Percentiles rank a stretch among this genome's conserved stretches.
Conservation (phyloP, 2,113 vertebrate species). For the Corapipo altera region DNA sequence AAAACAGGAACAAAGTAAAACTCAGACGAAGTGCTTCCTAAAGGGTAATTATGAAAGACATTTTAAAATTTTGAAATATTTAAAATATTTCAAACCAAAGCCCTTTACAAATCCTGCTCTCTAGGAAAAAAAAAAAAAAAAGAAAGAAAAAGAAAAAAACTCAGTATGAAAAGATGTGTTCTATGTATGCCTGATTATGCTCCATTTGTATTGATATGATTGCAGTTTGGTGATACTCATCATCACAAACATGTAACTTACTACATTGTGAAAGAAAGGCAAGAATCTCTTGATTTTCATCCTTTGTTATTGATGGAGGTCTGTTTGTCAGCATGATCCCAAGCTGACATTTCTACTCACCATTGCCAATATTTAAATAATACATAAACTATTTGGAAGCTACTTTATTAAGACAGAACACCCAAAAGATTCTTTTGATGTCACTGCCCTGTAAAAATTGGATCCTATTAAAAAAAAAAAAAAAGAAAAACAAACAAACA, state of each 20-base stretch:
- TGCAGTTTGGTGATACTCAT: background rate
- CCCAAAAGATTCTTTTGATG: background rate
- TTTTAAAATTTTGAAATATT: background rate
- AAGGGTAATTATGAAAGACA: background rate
- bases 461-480: background rate
- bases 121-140: background rate
- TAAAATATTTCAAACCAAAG: background rate
- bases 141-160: background rate
- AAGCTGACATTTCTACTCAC: background rate
- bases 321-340: background rate
- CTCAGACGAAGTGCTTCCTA: background rate
- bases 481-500: too few species aligned
- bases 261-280: background rate
- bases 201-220: background rate
- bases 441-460: background rate
- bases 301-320: background rate
- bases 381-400: background rate
- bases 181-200: background rate
- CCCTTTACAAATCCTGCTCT: background rate
- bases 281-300: background rate
- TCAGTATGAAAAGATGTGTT: background rate
- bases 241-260: background rate
- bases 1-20: background rate
- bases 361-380: background rate
- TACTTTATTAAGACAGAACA: background rate